phyloP scores from a whole-genome alignment of 1,140 invertebrate genomes.

The Dinothrombium tinctorium region DNA sequence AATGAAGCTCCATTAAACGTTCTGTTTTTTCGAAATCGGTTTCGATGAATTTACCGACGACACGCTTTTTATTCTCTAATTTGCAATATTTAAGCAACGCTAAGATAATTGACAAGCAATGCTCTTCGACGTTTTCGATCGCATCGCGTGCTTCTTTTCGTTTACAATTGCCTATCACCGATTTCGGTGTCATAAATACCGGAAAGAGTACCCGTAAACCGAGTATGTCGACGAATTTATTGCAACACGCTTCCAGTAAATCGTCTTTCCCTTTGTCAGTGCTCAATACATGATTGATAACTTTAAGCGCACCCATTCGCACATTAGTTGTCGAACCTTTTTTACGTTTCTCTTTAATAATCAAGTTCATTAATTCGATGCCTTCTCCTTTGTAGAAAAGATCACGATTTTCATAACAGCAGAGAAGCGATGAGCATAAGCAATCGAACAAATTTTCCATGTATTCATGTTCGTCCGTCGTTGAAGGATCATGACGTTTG shows the following conservation, averaged over 20 bases:
- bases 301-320: conserved; percentile 88
- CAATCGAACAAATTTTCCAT: conserved; percentile 98
- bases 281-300: conserved; percentile 82
- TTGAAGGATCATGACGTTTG: conserved; percentile 74
- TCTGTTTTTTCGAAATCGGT: conserved; percentile 98
- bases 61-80: conserved; percentile 59
- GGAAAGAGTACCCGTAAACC: conserved; percentile 90
- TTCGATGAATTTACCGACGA: conserved; percentile 88
- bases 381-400: conserved; percentile 83
- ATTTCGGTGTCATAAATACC: conserved; percentile 81
- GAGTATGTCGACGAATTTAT: conserved; percentile 95
- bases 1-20: conserved; percentile 78
- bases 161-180: conserved; percentile 27
- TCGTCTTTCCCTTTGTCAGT: conserved; percentile 78
- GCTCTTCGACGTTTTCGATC: conserved; percentile 15
- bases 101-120: conserved; percentile 70
- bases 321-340: conserved; percentile 33
- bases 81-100: conserved; percentile 77
- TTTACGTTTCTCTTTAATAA: conserved; percentile 71
- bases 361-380: conserved; percentile 82
- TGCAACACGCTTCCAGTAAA: conserved; percentile 30
- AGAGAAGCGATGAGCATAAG: conserved; percentile 76
- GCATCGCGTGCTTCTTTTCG: conserved; percentile 39
- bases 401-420: conserved; percentile 50
- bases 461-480: conserved; percentile 78